Evolutionary conservation across 2,888 invertebrate genomes (phyloP), one percentile per base, ranked within the genome.

Genomic region (Apamea monoglypha): DNA sequence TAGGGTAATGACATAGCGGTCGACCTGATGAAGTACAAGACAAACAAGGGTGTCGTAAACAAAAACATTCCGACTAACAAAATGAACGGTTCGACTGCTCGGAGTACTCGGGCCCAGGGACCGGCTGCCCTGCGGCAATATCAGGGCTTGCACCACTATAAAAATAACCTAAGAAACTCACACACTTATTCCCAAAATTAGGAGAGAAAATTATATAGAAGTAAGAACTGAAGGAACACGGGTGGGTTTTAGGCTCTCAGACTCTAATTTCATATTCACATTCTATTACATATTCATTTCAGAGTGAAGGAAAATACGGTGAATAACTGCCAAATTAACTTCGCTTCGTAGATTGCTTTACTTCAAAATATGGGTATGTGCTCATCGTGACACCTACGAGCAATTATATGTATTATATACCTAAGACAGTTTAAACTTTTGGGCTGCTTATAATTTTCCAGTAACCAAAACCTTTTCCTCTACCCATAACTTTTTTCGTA

Each of bases 21-120:
- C 68, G 69, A 80, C 78, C 61, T 87, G 72, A 78, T 76, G 73
- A 74, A 76, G 78, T 75, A 77, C 78, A 82, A 86, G 47, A 83
- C 53, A 78, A 87, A 86, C 88, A 87, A 73, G 86, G 77, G 74
- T 79, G 76, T 75, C 74, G 76, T 78, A 83, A 80, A 86, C 87
- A 86, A 86, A 71, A 85, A 83, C 78, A 76, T 76, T 67, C 56
- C 47, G 78, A 79, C 77, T 71, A 83, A 78, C 81, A 59, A 87
- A 88, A 87, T 86, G 79, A 88, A 80, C 79, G 76, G 74, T 79
- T 76, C 64, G 71, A 47, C 53, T 76, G 71, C 72, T 82, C 36
- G 36, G 61, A 36, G 72, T 76, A 77, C 80, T 80, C 56, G 66
- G 50, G 67, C 56, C 64, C n/a, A 80, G 77, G 80, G 86, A 73